A percentile compares a stretch with the other conserved stretches of the same genome.
These are phyloP conservation scores for Chlorodrepanis virens DNA, from an alignment of 2,113 vertebrate species.

Conservation along the genomic window DNA sequence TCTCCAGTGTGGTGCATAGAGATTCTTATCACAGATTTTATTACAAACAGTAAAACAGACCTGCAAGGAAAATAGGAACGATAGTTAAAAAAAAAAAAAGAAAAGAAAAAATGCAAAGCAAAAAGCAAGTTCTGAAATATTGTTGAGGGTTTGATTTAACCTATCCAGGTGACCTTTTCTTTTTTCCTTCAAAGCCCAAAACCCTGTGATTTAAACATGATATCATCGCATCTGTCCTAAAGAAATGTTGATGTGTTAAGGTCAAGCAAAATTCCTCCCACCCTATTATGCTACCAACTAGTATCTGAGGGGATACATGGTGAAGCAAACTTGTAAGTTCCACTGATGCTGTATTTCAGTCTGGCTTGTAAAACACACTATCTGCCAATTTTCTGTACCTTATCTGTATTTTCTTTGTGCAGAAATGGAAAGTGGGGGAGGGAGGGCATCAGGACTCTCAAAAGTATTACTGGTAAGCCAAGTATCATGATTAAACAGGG, in stretches of 20 bases:
- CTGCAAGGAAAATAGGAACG: not conserved
- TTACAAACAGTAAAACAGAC: not conserved
- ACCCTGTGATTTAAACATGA: not conserved
- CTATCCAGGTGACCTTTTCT: not conserved
- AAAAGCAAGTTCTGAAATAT: not conserved
- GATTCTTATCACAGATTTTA: not conserved
- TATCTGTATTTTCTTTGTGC: constrained; percentile 19
- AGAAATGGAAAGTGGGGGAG: not conserved
- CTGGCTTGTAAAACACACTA: not conserved
- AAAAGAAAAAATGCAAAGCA: not conserved
- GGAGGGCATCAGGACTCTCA: not conserved
- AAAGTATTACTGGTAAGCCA: constrained; percentile 23
- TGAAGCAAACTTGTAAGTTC: not conserved
- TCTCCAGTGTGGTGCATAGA: not conserved
- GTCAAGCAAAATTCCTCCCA: not conserved
- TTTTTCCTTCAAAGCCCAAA: not conserved
- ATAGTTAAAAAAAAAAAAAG: not conserved
- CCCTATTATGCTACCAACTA: rapidly evolving
- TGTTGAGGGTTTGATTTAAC: not conserved
- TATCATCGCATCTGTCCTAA: not conserved
- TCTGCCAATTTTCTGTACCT: constrained; percentile 2
- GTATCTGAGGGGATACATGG: not conserved
- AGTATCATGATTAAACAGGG: constrained; percentile 45
- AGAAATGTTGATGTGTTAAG: not conserved
- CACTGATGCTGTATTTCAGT: not conserved